phyloP scores from a whole-genome alignment of 2,113 vertebrate genomes.

The Macquaria ambigua region DNA sequence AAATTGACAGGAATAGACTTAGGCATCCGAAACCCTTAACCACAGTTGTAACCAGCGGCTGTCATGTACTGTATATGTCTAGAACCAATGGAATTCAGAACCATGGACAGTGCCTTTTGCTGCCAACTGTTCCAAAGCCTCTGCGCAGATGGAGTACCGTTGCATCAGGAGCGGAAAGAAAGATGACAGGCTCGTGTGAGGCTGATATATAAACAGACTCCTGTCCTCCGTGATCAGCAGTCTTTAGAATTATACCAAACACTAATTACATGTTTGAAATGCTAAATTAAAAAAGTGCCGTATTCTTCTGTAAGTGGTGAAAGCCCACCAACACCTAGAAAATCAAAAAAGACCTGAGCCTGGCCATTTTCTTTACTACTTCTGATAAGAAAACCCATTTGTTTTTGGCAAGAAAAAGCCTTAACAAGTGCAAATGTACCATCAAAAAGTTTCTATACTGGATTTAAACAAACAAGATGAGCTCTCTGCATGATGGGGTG shows the following conservation, averaged over 20 bases:
- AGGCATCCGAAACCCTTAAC: conserved; percentile 4
- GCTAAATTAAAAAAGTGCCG: neutral
- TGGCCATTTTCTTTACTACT: neutral
- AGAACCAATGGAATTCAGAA: conserved; percentile 58
- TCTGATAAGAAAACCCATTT: neutral
- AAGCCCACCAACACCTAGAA: neutral
- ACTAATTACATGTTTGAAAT: conserved; percentile 29
- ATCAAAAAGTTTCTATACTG: conserved; percentile 22
- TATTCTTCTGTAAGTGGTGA: neutral
- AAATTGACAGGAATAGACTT: conserved; percentile 12
- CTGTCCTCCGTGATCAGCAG: conserved; percentile 5
- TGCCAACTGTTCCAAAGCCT: conserved; percentile 37
- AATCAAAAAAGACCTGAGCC: neutral
- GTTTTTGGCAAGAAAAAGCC: neutral
- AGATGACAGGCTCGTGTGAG: neutral
- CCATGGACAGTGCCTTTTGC: conserved; percentile 55
- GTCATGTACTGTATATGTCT: conserved; percentile 39
- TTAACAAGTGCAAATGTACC: conserved; percentile 1
- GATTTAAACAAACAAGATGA: conserved; percentile 44
- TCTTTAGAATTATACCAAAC: conserved; percentile 28
- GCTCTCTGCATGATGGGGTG: conserved; percentile 20
- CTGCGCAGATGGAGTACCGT: conserved; percentile 30
- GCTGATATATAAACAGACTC: conserved; percentile 23
- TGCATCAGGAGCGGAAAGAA: conserved; percentile 12
- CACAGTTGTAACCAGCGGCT: conserved; percentile 34